These are phyloP conservation scores for Nothoprocta perdicaria DNA, from an alignment of 2,113 vertebrate species.

Conservation along the genomic window DNA sequence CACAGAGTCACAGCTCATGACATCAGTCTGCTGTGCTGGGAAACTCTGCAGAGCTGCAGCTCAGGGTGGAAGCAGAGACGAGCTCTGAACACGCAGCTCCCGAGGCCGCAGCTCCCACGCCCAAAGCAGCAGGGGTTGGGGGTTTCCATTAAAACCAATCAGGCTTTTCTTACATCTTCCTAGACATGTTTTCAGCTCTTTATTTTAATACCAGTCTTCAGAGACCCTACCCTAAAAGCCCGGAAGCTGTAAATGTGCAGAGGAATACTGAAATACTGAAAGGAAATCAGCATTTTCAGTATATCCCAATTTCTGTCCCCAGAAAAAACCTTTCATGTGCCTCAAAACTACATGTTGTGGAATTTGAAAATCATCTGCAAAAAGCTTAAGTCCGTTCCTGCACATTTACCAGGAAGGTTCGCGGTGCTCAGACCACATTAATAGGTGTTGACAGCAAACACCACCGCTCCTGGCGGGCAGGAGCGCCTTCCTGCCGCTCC, in stretches of 20 bases:
- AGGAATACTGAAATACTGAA: not conserved
- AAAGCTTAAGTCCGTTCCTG: not conserved
- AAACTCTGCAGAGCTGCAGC: not conserved
- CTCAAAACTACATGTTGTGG: not conserved
- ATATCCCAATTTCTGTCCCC: not conserved
- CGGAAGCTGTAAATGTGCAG: too few species aligned
- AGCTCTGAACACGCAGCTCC: not conserved
- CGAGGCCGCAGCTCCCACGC: not conserved
- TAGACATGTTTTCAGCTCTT: not conserved
- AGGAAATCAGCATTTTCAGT: not conserved
- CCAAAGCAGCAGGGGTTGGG: not conserved
- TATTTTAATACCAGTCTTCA: rapidly evolving
- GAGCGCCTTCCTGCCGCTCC: not conserved
- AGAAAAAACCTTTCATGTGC: not conserved
- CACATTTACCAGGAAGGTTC: not conserved
- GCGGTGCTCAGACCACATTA: rapidly evolving
- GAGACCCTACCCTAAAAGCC: not conserved
- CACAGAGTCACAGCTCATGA: not conserved
- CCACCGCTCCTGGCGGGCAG: not conserved
- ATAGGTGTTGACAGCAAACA: not conserved
- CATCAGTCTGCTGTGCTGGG: rapidly evolving
- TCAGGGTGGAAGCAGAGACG: rapidly evolving
- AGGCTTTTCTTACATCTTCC: not conserved
- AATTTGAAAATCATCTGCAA: not conserved
- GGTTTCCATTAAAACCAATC: not conserved